Conservation (phyloP, 64 coral and sea anemone genomes). For the Porites australiensis region DNA sequence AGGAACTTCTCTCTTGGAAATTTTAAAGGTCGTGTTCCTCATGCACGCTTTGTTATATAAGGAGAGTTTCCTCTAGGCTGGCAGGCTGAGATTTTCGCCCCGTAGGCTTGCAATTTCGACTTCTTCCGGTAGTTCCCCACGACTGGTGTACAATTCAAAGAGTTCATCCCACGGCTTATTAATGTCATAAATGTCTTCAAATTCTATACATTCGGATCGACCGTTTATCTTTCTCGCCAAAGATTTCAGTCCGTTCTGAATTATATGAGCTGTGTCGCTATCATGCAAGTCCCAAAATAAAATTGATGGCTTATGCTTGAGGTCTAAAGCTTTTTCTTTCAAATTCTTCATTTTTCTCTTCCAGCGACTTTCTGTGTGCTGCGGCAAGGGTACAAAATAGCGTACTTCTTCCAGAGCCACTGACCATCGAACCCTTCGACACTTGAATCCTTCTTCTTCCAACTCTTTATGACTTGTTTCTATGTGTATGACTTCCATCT, state of each 20-base stretch:
- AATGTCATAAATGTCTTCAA: conserved; percentile 10
- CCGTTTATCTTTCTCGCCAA: conserved; percentile 16
- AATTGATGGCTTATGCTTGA: conserved; percentile 24
- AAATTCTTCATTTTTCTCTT: conserved; percentile 30
- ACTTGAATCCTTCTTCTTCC: not conserved
- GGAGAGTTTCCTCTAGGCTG: not conserved
- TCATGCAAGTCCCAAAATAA: not conserved
- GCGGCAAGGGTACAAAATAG: conserved; percentile 52
- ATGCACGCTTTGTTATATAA: not conserved
- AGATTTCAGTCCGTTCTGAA: conserved; percentile 35
- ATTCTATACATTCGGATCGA: conserved; percentile 32
- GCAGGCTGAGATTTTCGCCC: not conserved
- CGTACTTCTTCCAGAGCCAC: conserved; percentile 56
- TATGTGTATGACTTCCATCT: not conserved
- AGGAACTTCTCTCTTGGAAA: no score
- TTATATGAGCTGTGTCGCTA: conserved; percentile 19
- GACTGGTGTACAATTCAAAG: conserved; percentile 57
- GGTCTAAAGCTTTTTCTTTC: conserved; percentile 19
- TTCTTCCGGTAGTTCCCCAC: not conserved
- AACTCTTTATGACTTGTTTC: not conserved
- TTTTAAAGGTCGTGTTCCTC: no score
- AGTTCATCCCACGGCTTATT: conserved; percentile 73
- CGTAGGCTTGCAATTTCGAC: not conserved
- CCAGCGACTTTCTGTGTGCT: conserved; percentile 7
- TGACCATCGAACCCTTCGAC: conserved; percentile 58